A percentile compares a stretch with the other conserved stretches of the same genome.
Conservation (phyloP, 2,888 invertebrate genomes). For the Eutolmus rufibarbis region DNA sequence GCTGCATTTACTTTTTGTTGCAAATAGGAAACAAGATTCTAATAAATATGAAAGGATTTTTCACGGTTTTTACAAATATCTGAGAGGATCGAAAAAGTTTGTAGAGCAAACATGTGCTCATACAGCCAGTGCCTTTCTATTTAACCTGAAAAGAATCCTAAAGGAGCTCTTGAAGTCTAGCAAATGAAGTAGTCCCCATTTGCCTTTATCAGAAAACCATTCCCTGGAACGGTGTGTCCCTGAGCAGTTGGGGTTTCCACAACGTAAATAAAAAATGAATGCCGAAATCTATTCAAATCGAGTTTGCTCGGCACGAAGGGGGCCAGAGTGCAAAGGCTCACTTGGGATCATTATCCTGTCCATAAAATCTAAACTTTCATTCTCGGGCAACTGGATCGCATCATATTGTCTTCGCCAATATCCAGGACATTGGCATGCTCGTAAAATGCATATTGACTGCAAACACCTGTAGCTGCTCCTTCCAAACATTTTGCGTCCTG, state of each 20-base stretch:
- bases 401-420: constrained; percentile 20
- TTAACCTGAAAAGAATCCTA: not conserved
- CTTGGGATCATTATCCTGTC: not conserved
- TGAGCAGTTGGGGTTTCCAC: not conserved
- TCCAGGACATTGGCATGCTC: not conserved
- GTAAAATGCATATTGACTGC: constrained; percentile 36
- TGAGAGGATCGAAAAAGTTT: not conserved
- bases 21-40: not conserved
- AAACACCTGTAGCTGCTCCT: constrained; percentile 31
- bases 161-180: not conserved
- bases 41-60: not conserved
- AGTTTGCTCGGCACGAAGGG: not conserved
- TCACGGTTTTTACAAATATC: not conserved
- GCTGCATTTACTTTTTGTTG: not conserved
- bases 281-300: not conserved
- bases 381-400: not conserved
- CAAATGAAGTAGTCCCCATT: not conserved
- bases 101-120: not conserved
- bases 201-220: not conserved
- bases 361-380: constrained; percentile 27
- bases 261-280: not conserved
- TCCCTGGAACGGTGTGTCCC: not conserved
- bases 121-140: not conserved
- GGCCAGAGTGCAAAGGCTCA: not conserved
- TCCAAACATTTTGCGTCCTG: constrained; percentile 8